Evolutionary conservation across 2,113 vertebrate genomes (phyloP), one percentile per base, ranked within the genome.

Genomic region (Zapornia atra): DNA sequence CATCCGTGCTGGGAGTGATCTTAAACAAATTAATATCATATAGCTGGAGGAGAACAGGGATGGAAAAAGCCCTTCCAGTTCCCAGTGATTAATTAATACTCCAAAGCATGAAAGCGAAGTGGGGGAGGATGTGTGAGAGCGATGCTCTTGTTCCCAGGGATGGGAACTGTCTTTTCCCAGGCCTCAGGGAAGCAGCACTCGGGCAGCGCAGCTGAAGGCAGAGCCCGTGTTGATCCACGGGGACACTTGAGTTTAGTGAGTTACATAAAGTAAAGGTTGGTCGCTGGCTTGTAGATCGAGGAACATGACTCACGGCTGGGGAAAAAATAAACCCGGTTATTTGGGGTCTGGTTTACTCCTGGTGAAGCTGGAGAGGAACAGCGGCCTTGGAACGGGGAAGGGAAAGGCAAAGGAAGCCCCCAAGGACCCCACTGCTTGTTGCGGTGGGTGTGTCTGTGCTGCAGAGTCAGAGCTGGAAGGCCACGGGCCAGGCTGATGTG

Each of bases 401-500:
- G 53, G 19, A 78, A 61, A 66, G 50, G 63, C 34, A 72, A 77
- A 24, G 10, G 46, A 42, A 75, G 38, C 17, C 61, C 15, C 20
- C 4, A 15, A 46, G 79, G 86, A 25, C 3, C 0, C 2, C 68
- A 48, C 16, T 51, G 82, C 22, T 51, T 40, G 2, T 21, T 54
- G 51, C 8, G 5, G 66, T 13, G 25, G 1, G 2, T 40, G 33
- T 50, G 76, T 80, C 53, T 7, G 3, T 18, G 2, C 64, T 12
- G 48, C 56, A 38, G 42, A 53, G 5, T 34, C 44, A 1, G 54
- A 54, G 46, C 9, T 48, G 21, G 78, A 36, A 61, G 53, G 40
- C 40, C 42, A 7, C 0, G 7, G 46, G 31, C 50, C 0, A 2
- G 3, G 16, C 17, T 70, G 50, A 9, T 24, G 44, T 8, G 46